These are phyloP conservation scores for Beris chalybata DNA, from an alignment of 2,888 invertebrate species.

Conservation along the genomic window DNA sequence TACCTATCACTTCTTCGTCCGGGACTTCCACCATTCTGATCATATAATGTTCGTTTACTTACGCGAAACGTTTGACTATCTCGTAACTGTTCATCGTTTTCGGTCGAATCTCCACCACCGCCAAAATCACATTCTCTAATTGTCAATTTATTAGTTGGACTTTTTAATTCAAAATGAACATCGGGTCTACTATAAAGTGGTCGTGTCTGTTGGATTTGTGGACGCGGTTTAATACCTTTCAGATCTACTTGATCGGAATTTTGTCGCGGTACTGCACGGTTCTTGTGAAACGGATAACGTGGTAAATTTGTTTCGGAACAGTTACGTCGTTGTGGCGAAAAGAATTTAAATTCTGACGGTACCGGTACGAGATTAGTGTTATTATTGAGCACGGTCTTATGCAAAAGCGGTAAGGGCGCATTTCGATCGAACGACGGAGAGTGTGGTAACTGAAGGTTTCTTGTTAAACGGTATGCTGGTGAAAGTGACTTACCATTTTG, in stretches of 20 bases:
- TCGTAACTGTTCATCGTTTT: slow-evolving; percentile 54
- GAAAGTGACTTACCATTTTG: slow-evolving; percentile 57
- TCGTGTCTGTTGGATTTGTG: slow-evolving; percentile 42
- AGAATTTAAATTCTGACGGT: slow-evolving; percentile 55
- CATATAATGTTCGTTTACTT: slow-evolving; percentile 57
- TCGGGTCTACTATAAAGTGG: slow-evolving; percentile 43
- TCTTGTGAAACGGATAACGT: slow-evolving; percentile 54
- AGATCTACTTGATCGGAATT: slow-evolving; percentile 44
- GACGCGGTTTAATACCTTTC: slow-evolving; percentile 49
- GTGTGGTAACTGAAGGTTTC: slow-evolving; percentile 52
- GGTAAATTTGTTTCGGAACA: slow-evolving; percentile 48
- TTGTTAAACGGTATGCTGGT: slow-evolving; percentile 51
- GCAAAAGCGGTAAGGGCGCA: slow-evolving; percentile 54
- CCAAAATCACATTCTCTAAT: slow-evolving; percentile 57
- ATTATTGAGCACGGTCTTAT: slow-evolving; percentile 44
- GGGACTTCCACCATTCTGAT: slow-evolving; percentile 55
- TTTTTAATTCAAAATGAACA: slow-evolving; percentile 53
- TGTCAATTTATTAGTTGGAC: slow-evolving; percentile 54
- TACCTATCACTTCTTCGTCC: slow-evolving; percentile 53
- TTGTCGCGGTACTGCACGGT: slow-evolving; percentile 52
- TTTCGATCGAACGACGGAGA: slow-evolving; percentile 55
- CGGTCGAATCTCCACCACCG: slow-evolving; percentile 57
- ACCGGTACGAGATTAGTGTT: slow-evolving; percentile 46
- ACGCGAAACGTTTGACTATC: slow-evolving; percentile 57
- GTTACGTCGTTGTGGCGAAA: slow-evolving; percentile 50